Conservation (phyloP, 2,888 invertebrate species). For the Aethes cnicana region DNA sequence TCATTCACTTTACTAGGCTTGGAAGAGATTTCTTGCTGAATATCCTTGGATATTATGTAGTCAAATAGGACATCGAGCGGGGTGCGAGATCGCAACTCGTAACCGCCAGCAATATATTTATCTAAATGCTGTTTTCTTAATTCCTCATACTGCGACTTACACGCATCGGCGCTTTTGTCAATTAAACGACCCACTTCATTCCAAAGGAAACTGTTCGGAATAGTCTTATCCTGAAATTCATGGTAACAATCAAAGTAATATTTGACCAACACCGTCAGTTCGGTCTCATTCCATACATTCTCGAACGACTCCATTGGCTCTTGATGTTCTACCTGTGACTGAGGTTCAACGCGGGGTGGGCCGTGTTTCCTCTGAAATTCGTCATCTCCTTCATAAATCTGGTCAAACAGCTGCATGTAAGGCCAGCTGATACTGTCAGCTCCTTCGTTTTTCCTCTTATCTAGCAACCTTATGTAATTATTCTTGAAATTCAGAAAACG, state of each 20-base stretch:
- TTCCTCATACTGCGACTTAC: conserved; percentile 55
- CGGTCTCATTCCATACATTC: conserved; percentile 57
- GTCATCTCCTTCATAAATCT: conserved; percentile 61
- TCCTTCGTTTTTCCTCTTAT: conserved; percentile 51
- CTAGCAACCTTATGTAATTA: conserved; percentile 62
- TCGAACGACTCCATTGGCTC: conserved; percentile 1
- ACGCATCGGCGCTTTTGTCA: conserved; percentile 58
- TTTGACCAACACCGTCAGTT: conserved; percentile 63
- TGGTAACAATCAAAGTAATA: conserved; percentile 70
- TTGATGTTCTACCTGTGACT: background rate
- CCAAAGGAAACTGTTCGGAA: conserved; percentile 72
- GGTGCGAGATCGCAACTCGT: conserved; percentile 50
- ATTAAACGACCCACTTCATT: conserved; percentile 66
- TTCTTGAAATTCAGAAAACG: conserved; percentile 70
- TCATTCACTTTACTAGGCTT: conserved; percentile 30
- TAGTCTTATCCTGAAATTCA: conserved; percentile 66
- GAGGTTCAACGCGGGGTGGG: background rate
- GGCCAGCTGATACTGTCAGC: conserved; percentile 59
- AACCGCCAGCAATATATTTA: conserved; percentile 49
- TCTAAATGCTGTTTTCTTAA: conserved; percentile 55
- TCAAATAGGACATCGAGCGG: conserved; percentile 65
- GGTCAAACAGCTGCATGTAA: conserved; percentile 63
- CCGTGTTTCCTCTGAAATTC: conserved; percentile 57
- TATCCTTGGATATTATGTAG: conserved; percentile 62
- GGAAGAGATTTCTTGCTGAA: conserved; percentile 45